Conservation (phyloP, 2,113 vertebrate species). For the Nicator chloris region DNA sequence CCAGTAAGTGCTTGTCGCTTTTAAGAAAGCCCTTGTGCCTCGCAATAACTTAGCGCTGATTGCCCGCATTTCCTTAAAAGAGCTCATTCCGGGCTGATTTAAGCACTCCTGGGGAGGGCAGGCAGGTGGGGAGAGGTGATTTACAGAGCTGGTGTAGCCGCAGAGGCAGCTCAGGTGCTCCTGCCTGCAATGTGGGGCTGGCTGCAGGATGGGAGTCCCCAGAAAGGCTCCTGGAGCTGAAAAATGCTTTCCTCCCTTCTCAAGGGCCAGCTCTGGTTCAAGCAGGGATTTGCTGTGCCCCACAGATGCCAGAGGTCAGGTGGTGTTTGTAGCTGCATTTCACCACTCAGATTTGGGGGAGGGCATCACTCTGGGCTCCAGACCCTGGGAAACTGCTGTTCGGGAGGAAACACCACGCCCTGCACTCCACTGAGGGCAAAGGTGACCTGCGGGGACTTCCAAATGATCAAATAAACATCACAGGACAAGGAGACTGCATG, state of each 20-base stretch:
- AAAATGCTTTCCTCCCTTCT: background rate
- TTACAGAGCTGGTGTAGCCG: background rate
- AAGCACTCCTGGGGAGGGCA: constrained; percentile 26
- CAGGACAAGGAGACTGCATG: background rate
- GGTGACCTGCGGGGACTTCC: background rate
- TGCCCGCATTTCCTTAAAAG: constrained; percentile 56
- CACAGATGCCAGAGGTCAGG: background rate
- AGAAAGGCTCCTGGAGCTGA: background rate
- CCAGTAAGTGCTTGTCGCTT: constrained; percentile 8
- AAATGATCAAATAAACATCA: background rate
- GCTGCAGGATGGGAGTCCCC: background rate
- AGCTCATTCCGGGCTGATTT: constrained; percentile 53
- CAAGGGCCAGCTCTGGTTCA: background rate
- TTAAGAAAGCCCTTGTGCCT: constrained; percentile 40
- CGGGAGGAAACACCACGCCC: background rate
- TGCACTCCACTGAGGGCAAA: background rate
- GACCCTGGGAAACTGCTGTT: background rate
- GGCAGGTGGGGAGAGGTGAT: background rate
- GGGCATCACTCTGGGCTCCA: background rate
- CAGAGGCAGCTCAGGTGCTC: background rate
- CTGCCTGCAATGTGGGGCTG: background rate
- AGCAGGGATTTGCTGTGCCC: background rate
- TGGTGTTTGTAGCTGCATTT: background rate
- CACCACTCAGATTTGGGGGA: rapidly evolving
- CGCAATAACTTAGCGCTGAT: constrained; percentile 44